Conservation (phyloP, 2,888 invertebrate genomes). For the Drosophila vallismaia region DNA sequence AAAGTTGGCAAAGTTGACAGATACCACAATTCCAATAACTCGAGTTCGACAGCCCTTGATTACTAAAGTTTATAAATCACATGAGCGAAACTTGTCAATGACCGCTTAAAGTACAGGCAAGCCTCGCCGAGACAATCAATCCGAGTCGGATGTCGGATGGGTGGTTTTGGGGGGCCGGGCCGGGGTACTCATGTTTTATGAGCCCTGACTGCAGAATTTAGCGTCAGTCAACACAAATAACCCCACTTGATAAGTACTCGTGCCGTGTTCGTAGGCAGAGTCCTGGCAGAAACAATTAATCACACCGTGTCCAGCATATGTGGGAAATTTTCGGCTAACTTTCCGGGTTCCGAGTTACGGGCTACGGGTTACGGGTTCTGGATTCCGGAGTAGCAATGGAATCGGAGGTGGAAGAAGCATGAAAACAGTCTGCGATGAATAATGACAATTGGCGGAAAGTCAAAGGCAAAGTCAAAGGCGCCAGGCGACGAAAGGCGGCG, state of each 20-base stretch:
- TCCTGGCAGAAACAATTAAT: slow-evolving; percentile 67
- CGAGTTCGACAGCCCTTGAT: slow-evolving; percentile 27
- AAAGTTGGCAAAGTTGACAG: slow-evolving; percentile 1
- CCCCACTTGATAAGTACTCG: slow-evolving; percentile 34
- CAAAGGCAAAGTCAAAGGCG: slow-evolving; percentile 75
- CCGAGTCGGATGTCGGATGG: neutral
- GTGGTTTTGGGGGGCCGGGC: neutral
- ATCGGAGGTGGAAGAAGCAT: slow-evolving; percentile 48
- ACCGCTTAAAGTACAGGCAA: slow-evolving; percentile 16
- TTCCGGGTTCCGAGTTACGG: slow-evolving; percentile 11
- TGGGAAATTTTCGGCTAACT: slow-evolving; percentile 67
- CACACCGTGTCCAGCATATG: slow-evolving; percentile 71
- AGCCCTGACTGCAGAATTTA: slow-evolving; percentile 53
- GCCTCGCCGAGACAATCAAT: slow-evolving; percentile 21
- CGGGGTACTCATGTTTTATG: slow-evolving; percentile 50
- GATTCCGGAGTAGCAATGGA: slow-evolving; percentile 5
- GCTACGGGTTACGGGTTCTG: slow-evolving; percentile 25
- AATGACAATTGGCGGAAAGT: slow-evolving; percentile 77
- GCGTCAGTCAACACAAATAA: slow-evolving; percentile 73
- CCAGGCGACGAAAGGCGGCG: slow-evolving; percentile 69
- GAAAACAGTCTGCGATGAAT: slow-evolving; percentile 75
- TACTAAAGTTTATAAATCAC: slow-evolving; percentile 40
- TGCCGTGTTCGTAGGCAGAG: slow-evolving; percentile 12
- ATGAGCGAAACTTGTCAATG: slow-evolving; percentile 8
- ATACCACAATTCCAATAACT: slow-evolving; percentile 24